Conservation (phyloP, 2,113 vertebrate genomes). For the Datnioides undecimradiatus region DNA sequence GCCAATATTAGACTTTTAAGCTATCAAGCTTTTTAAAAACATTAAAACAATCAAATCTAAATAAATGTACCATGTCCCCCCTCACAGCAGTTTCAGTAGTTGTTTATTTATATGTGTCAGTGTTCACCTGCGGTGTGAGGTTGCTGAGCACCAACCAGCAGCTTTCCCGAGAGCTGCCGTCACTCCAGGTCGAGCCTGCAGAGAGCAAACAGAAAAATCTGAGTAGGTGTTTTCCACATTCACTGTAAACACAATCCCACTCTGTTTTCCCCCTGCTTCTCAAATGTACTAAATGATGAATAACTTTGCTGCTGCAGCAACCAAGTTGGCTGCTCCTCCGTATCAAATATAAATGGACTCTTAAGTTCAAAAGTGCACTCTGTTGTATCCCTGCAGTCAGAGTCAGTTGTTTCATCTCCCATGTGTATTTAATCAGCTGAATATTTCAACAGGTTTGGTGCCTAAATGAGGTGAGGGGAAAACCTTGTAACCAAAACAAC, state of each 20-base stretch:
- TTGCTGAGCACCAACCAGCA: conserved; percentile 99
- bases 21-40: neutral
- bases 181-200: conserved; percentile 94
- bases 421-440: conserved; percentile 31
- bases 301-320: conserved; percentile 4
- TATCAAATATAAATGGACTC: conserved; percentile 44
- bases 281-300: conserved; percentile 49
- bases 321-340: conserved; percentile 2
- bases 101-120: neutral
- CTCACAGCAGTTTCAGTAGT: neutral
- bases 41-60: neutral
- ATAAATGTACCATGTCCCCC: neutral
- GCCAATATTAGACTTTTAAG: too few relatives aligned
- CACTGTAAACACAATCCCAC: conserved; percentile 3
- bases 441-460: neutral
- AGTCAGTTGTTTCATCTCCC: neutral
- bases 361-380: conserved; percentile 22
- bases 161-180: conserved; percentile 94
- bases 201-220: neutral
- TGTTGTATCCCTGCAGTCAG: conserved; percentile 13
- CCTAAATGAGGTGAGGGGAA: neutral
- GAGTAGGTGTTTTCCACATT: neutral
- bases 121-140: conserved; percentile 97
- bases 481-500: neutral
- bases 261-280: neutral